phyloP scores from a whole-genome alignment of 2,113 vertebrate genomes.

The Rostratula benghalensis region DNA sequence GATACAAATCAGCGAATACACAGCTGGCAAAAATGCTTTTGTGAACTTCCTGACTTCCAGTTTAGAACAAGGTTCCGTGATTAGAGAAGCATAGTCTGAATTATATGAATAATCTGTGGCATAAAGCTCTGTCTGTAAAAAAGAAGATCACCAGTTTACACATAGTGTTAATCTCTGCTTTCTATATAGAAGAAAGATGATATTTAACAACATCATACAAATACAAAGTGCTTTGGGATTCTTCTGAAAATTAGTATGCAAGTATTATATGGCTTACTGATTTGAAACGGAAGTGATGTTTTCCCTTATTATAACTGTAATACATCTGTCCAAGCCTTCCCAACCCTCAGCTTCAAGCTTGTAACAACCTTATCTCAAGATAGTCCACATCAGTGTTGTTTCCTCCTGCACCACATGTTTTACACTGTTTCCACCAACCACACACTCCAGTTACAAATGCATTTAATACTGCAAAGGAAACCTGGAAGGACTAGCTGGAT shows the following conservation, averaged over 20 bases:
- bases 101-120: neutral
- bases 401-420: neutral
- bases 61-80: slow-evolving; percentile 33
- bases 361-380: neutral
- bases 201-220: neutral
- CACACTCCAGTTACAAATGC: neutral
- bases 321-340: neutral
- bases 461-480: neutral
- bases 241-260: neutral
- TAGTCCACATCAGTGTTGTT: neutral
- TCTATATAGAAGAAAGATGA: neutral
- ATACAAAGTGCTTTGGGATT: neutral
- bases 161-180: neutral
- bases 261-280: neutral
- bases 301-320: neutral
- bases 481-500: neutral
- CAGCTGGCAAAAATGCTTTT: slow-evolving; percentile 62
- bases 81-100: neutral
- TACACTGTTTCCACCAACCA: neutral
- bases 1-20: slow-evolving; percentile 82
- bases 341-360: neutral
- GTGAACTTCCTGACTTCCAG: slow-evolving; percentile 66
- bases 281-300: neutral
- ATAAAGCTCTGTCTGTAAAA: neutral
- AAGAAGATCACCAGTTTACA: neutral